These are phyloP conservation scores for Symphodus melops DNA, from an alignment of 2,113 vertebrate genomes.

Conservation along the genomic window DNA sequence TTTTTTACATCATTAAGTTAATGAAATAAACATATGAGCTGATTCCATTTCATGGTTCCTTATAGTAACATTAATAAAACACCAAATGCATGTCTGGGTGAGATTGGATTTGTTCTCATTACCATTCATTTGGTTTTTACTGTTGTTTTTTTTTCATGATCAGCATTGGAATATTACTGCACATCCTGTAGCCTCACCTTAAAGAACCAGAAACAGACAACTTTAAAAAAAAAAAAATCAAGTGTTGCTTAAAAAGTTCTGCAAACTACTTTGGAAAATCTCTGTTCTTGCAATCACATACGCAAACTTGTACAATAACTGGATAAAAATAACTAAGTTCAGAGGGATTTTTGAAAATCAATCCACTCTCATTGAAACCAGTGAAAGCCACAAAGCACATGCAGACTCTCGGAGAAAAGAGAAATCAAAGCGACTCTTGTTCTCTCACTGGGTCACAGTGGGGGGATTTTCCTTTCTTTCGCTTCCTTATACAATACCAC, in stretches of 20 bases:
- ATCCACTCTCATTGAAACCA: conserved; percentile 37
- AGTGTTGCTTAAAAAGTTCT: not conserved
- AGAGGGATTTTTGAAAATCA: conserved; percentile 38
- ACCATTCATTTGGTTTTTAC: not conserved
- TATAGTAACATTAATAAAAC: conserved; percentile 53
- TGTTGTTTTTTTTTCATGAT: not conserved
- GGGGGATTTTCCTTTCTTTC: conserved; percentile 52
- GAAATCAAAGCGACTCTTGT: conserved; percentile 59
- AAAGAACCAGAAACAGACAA: not conserved
- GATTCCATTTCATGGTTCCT: conserved; percentile 61
- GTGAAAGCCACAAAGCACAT: conserved; percentile 34
- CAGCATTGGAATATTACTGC: not conserved
- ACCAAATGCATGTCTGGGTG: conserved; percentile 27
- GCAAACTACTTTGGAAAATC: not conserved
- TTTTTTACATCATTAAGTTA: not conserved
- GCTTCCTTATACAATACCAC: conserved; percentile 37
- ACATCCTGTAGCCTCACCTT: not conserved
- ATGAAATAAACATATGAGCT: conserved; percentile 19
- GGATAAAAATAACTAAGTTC: conserved; percentile 12
- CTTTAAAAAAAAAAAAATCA: not conserved
- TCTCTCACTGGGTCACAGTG: conserved; percentile 48
- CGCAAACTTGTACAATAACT: not conserved
- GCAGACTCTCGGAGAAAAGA: conserved; percentile 47
- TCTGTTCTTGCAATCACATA: conserved; percentile 1
- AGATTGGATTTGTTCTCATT: conserved; percentile 25